Evolutionary conservation across 2,797 vertebrate species (phyloP).

Genomic region (Mionectes olivaceus): DNA sequence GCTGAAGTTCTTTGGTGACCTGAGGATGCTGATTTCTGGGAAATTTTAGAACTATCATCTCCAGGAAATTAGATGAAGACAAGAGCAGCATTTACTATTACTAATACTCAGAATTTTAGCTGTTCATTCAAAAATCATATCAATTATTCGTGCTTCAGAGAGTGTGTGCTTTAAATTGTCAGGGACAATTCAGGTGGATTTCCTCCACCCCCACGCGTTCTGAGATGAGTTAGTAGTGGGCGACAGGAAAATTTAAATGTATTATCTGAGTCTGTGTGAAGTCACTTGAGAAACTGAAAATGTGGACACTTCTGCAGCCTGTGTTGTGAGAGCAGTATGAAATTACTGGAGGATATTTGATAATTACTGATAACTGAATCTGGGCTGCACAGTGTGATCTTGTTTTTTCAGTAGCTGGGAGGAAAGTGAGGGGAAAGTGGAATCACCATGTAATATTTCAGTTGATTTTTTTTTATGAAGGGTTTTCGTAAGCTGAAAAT

Average conservation of each 20-base stretch:
- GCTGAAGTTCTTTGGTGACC: constrained; percentile 17
- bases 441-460: background rate
- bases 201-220: background rate
- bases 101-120: background rate
- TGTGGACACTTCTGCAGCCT: background rate
- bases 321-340: background rate
- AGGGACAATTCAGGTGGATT: background rate
- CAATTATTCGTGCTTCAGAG: background rate
- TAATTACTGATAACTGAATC: background rate
- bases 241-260: background rate
- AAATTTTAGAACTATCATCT: background rate
- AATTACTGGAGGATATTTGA: background rate
- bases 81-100: background rate
- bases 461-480: background rate
- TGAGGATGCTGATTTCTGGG: background rate
- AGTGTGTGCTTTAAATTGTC: background rate
- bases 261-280: background rate
- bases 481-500: background rate
- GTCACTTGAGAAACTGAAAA: background rate
- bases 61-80: background rate
- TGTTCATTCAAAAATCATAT: background rate
- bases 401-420: background rate
- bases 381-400: background rate
- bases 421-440: background rate
- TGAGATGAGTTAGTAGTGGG: background rate